Evolutionary conservation across 2,797 vertebrate species (phyloP), one percentile per base, ranked within the genome.

Genomic region (Sebastes itinus): DNA sequence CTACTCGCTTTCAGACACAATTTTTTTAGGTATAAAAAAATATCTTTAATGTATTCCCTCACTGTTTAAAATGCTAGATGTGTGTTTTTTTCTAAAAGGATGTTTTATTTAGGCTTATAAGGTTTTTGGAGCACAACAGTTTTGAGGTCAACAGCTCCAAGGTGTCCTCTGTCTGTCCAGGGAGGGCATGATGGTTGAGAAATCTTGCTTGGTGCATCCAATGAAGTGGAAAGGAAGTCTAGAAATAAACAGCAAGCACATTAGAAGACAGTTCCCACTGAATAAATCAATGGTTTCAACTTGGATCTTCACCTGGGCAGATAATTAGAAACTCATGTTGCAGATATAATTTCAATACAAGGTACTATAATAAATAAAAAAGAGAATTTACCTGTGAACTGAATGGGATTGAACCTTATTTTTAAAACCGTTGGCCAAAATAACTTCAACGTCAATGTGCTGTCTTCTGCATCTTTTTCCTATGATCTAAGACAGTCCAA

Each of bases 171-270:
- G 67, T 54, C 22, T 79, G 54, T 67, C 38, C 63, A 35, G 2
- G 13, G 28, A 76, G 46, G 49, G 25, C 11, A 7, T 28, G 58
- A 49, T 62, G 54, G 18, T 73, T 20, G 18, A 80, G 35, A 33
- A 78, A 59, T 55, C 52, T 38, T 30, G 22, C 11, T 69, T 7
- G 12, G 32, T 56, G 30, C n/a, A 28, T 27, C 6, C 49, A 71
- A 4, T 64, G 55, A 78, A n/a, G 61, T 74, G 49, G 75, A 65
- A 67, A 61, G 38, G 4, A 33, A 23, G 52, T 52, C 18, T 42
- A 28, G 58, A 71, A 83, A 80, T 52, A 78, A 79, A 56, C 42
- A 86, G n/a, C 13, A 42, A 18, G 14, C 33, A 49, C 46, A 30
- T 55, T 73, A 38, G 1, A 59, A 62, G 42, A 61, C 59, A 54